Conservation (phyloP, 92 coral and sea anemone genomes). For the Diadumene lineata region DNA sequence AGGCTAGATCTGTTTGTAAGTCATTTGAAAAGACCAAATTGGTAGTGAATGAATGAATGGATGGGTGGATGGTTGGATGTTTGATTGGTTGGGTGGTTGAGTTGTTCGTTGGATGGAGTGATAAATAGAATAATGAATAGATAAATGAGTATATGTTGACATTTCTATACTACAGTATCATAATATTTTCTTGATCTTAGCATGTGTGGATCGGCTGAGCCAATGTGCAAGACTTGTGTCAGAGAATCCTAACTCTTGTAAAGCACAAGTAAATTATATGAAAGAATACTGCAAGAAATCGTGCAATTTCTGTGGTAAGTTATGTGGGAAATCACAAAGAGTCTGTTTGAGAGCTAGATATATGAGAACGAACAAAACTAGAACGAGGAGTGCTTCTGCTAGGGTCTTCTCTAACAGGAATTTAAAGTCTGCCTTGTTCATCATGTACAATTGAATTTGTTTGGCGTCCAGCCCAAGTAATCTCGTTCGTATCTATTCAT, state of each 20-base stretch:
- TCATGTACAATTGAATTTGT: too few species aligned
- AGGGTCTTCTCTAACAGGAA: too few species aligned
- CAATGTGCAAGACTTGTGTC: slow-evolving; percentile 36
- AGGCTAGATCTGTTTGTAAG: too few species aligned
- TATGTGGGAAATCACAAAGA: not conserved
- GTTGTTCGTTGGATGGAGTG: not conserved
- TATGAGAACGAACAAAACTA: too few species aligned
- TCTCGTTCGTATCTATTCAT: too few species aligned
- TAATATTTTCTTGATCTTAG: not conserved
- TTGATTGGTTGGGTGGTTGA: not conserved
- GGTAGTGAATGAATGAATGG: slow-evolving; percentile 1
- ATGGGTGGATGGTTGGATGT: not conserved
- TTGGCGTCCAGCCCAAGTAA: too few species aligned
- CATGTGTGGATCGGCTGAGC: slow-evolving; percentile 43
- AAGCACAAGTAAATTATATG: slow-evolving; percentile 47
- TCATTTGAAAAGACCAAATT: too few species aligned
- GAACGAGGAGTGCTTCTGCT: too few species aligned
- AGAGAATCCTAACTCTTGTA: slow-evolving; percentile 43
- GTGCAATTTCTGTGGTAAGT: slow-evolving; percentile 62
- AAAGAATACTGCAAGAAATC: slow-evolving; percentile 45
- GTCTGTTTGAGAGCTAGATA: too few species aligned
- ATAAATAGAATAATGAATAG: not conserved
- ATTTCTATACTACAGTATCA: not conserved
- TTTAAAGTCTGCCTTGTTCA: too few species aligned
- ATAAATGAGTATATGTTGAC: not conserved